Percentiles rank a stretch among this genome's conserved stretches.
Conservation (phyloP, 2,888 invertebrate genomes). For the Cryptus viduatorius region DNA sequence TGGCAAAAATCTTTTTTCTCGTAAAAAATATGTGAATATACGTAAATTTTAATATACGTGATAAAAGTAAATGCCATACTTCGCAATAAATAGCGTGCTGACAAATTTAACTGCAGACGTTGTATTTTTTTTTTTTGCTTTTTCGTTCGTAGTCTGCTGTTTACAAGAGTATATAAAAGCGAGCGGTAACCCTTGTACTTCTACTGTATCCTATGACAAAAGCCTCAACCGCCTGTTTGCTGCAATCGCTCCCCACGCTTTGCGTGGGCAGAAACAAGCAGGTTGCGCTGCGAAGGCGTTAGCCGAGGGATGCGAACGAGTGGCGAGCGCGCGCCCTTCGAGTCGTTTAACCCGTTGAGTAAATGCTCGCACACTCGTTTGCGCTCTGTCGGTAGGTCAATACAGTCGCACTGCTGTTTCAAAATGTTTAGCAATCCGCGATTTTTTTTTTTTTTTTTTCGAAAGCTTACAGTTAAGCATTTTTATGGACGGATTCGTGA, state of each 20-base stretch:
- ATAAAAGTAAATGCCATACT: too few relatives aligned
- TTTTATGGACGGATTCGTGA: too few relatives aligned
- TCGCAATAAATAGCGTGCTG: too few relatives aligned
- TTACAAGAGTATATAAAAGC: conserved; percentile 12
- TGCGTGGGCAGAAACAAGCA: conserved; percentile 30
- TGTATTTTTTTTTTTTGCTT: background rate
- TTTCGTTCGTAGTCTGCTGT: background rate
- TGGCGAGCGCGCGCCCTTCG: conserved; percentile 18
- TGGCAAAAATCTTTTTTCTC: too few relatives aligned
- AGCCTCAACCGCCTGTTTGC: conserved; percentile 32
- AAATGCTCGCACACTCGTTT: conserved; percentile 22
- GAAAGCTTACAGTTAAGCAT: too few relatives aligned
- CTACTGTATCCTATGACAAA: conserved; percentile 22
- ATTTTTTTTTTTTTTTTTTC: background rate
- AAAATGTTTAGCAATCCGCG: background rate
- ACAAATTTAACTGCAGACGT: too few relatives aligned
- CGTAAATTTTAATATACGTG: too few relatives aligned
- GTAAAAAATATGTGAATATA: too few relatives aligned
- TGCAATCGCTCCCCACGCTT: conserved; percentile 11
- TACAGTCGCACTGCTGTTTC: background rate
- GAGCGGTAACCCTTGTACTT: conserved; percentile 13
- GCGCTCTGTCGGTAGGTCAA: conserved; percentile 1
- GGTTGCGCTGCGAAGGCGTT: conserved; percentile 5
- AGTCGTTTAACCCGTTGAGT: conserved; percentile 33
- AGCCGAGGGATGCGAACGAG: conserved; percentile 27